These are phyloP conservation scores for Gambelia wislizenii DNA, from an alignment of 2,797 vertebrate genomes.

Conservation along the genomic window DNA sequence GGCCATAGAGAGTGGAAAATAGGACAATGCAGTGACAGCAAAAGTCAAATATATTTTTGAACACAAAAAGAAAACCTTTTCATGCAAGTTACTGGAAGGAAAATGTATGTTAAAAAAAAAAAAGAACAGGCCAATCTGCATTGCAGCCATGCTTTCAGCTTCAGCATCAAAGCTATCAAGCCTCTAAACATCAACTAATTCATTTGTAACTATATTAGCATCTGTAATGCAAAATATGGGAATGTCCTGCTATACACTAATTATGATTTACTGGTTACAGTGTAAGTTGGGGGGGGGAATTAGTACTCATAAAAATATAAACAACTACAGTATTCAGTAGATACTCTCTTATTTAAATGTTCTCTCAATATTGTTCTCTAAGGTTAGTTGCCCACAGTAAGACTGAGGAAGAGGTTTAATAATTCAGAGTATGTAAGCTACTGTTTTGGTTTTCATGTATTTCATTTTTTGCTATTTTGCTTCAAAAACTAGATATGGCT, in stretches of 20 bases:
- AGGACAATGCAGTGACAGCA: constrained; percentile 85
- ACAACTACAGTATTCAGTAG: constrained; percentile 63
- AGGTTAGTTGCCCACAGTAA: constrained; percentile 70
- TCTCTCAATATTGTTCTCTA: constrained; percentile 66
- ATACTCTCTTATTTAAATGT: constrained; percentile 57
- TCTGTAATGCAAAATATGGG: constrained; percentile 58
- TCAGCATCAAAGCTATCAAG: constrained; percentile 64
- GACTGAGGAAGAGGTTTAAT: constrained; percentile 42
- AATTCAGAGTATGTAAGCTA: constrained; percentile 37
- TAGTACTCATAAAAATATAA: constrained; percentile 50
- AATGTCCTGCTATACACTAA: constrained; percentile 47
- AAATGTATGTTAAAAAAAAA: constrained; percentile 65
- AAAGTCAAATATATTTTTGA: constrained; percentile 73
- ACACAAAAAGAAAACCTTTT: constrained; percentile 53
- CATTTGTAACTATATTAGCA: constrained; percentile 59
- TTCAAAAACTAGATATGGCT: constrained; percentile 48
- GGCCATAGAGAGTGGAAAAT: constrained; percentile 82
- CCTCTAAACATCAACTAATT: constrained; percentile 41
- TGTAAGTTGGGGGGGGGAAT: constrained; percentile 39
- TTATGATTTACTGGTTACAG: constrained; percentile 49
- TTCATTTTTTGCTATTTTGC: constrained; percentile 35
- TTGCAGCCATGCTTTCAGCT: constrained; percentile 74
- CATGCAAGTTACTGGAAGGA: constrained; percentile 84
- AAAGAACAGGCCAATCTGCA: constrained; percentile 68
- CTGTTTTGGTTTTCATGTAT: constrained; percentile 34